phyloP scores from a whole-genome alignment of 2,797 vertebrate genomes.

The Syngnathus rostellatus region DNA sequence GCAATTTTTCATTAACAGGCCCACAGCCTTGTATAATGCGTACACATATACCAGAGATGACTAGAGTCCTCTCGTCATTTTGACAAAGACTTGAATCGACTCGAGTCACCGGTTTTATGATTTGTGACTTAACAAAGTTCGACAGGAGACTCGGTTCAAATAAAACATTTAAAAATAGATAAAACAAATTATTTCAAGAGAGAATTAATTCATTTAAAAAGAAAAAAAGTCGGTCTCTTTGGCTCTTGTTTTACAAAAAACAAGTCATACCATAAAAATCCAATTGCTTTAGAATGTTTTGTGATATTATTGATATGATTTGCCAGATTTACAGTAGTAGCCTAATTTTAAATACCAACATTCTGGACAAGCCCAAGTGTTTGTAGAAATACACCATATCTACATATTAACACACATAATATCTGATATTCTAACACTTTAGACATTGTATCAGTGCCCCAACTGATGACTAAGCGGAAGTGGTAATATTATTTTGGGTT shows the following conservation, averaged over 20 bases:
- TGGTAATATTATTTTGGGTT: not conserved
- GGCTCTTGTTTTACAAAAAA: not conserved
- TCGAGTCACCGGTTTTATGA: not conserved
- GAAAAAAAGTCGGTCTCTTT: too few species aligned
- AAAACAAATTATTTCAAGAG: too few species aligned
- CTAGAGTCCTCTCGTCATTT: not conserved
- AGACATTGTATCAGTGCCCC: not conserved
- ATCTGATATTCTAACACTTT: too few species aligned
- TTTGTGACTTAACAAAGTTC: not conserved
- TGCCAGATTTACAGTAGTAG: not conserved
- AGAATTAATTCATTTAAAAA: too few species aligned
- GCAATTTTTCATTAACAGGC: slow-evolving; percentile 42
- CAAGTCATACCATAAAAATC: not conserved
- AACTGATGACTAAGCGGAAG: not conserved
- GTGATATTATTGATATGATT: not conserved
- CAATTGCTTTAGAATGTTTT: not conserved
- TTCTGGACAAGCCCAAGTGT: not conserved
- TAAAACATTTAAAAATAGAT: too few species aligned
- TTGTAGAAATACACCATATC: not conserved
- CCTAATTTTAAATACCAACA: not conserved
- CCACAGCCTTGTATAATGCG: slow-evolving; percentile 28
- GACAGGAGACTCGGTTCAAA: too few species aligned
- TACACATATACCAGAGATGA: slow-evolving; percentile 29
- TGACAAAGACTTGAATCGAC: not conserved
- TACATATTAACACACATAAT: not conserved